Percentiles rank a stretch among this genome's conserved stretches.
These are phyloP conservation scores for Drosophila nigrodunni DNA, from an alignment of 1,140 invertebrate genomes.

Conservation along the genomic window DNA sequence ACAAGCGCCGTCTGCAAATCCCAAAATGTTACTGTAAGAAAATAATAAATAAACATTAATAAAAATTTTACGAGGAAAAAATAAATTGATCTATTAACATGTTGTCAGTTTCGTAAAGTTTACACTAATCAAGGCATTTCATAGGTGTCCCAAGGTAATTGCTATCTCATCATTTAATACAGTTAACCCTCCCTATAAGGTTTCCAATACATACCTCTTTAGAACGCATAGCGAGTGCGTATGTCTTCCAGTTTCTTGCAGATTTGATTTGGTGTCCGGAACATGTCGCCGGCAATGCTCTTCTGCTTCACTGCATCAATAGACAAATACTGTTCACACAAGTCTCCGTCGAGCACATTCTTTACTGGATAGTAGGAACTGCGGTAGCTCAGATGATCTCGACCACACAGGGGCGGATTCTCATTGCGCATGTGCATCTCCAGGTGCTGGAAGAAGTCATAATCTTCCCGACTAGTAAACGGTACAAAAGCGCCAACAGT, in stretches of 20 bases:
- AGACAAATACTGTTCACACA: slow-evolving; percentile 99
- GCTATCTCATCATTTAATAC: slow-evolving; percentile 64
- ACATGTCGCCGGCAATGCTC: slow-evolving; percentile 96
- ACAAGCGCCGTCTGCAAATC: background rate
- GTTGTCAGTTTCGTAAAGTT: slow-evolving; percentile 46
- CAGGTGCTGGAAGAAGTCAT: slow-evolving; percentile 99
- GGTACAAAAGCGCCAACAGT: slow-evolving; percentile 98
- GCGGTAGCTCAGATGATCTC: slow-evolving; percentile 98
- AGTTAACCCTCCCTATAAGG: background rate
- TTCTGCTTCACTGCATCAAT: slow-evolving; percentile 97
- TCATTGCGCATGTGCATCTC: slow-evolving; percentile 99
- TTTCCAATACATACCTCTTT: slow-evolving; percentile 84
- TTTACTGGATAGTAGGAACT: slow-evolving; percentile 99
- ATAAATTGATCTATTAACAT: background rate
- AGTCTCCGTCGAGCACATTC: slow-evolving; percentile 99
- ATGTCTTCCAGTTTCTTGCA: slow-evolving; percentile 98
- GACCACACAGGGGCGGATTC: slow-evolving; percentile 97
- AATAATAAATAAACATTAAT: slow-evolving; percentile 17
- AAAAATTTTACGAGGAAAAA: background rate
- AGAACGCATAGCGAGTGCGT: slow-evolving; percentile 97
- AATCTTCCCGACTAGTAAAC: slow-evolving; percentile 99
- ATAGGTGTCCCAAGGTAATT: slow-evolving; percentile 75
- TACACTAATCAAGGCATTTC: slow-evolving; percentile 65
- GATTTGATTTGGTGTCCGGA: slow-evolving; percentile 97
- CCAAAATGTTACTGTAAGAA: slow-evolving; percentile 24